Conservation (phyloP, 2,113 vertebrate genomes). For the Trogon surrucura region DNA sequence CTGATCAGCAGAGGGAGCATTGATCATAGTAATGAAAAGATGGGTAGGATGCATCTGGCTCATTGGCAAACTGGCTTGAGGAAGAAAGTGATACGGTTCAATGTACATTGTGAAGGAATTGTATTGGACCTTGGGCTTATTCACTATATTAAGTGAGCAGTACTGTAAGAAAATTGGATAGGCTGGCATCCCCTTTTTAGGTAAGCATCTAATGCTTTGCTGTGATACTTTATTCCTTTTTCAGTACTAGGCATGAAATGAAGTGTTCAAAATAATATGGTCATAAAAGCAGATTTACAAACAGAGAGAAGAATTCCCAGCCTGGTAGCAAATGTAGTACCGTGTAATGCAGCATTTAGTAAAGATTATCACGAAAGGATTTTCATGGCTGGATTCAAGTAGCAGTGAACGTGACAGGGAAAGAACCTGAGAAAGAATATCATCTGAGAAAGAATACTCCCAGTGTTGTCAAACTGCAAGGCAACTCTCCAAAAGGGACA, state of each 20-base stretch:
- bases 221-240: constrained; percentile 13
- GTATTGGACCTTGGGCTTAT: background rate
- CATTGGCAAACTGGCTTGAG: background rate
- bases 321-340: constrained; percentile 1
- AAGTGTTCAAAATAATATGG: constrained; percentile 32
- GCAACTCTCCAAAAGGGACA: background rate
- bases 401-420: constrained; percentile 18
- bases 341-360: constrained; percentile 31
- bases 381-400: constrained; percentile 53
- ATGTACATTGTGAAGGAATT: constrained; percentile 1
- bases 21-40: constrained; percentile 40
- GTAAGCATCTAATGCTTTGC: constrained; percentile 21
- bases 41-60: background rate
- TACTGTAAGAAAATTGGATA: constrained; percentile 32
- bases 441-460: constrained; percentile 2
- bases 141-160: background rate
- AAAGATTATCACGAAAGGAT: background rate
- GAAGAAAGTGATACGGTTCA: background rate
- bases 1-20: constrained; percentile 40
- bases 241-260: constrained; percentile 38
- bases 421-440: constrained; percentile 17
- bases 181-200: background rate
- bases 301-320: constrained; percentile 21
- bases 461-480: background rate
- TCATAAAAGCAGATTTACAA: constrained; percentile 47